Evolutionary conservation across 2,888 invertebrate species (phyloP).

Genomic region (Corythucha ciliata): DNA sequence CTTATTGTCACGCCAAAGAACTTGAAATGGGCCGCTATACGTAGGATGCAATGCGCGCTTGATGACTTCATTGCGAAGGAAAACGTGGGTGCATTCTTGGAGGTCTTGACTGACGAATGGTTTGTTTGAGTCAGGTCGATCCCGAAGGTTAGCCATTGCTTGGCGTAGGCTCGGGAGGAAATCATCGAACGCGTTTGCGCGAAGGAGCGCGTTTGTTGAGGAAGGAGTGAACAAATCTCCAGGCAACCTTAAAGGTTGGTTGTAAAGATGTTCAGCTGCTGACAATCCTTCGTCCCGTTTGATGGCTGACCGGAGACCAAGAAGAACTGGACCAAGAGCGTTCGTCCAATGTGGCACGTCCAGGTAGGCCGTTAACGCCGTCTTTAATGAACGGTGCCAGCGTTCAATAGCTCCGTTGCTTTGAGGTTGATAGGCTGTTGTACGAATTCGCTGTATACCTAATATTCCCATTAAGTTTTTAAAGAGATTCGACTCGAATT

Average conservation of each 20-base stretch:
- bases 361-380: background rate
- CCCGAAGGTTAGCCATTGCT: too few species aligned
- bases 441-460: background rate
- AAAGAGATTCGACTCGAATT: constrained; percentile 39
- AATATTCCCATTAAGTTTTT: constrained; percentile 22
- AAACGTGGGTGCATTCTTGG: constrained; percentile 21
- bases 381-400: background rate
- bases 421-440: background rate
- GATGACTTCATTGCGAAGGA: constrained; percentile 14
- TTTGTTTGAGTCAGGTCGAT: background rate
- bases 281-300: background rate
- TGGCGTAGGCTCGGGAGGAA: too few species aligned
- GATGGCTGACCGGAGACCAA: background rate
- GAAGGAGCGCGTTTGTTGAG: too few species aligned
- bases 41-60: constrained; percentile 12
- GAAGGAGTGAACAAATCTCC: background rate
- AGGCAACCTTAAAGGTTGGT: background rate
- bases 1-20: background rate
- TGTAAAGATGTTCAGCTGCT: background rate
- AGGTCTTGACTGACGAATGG: background rate
- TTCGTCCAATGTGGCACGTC: background rate
- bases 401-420: background rate
- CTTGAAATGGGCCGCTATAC: constrained; percentile 16
- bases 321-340: background rate
- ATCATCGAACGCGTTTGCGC: too few species aligned